These are phyloP conservation scores for Notoglanidium macrostoma DNA, from an alignment of 2,797 vertebrate species.

Conservation along the genomic window DNA sequence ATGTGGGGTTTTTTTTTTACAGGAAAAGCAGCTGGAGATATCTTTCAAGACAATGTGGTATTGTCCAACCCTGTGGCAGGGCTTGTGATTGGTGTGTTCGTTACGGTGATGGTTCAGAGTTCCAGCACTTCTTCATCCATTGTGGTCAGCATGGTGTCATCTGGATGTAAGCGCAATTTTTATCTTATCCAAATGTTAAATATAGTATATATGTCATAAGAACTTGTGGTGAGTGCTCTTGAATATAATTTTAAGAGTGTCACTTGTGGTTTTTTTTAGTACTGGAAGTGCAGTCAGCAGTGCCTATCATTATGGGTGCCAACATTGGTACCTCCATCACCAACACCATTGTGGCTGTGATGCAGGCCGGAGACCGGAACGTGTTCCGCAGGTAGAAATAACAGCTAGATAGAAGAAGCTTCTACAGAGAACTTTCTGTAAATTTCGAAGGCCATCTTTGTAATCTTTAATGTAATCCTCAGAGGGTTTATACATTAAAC, in stretches of 20 bases:
- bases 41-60: conserved; percentile 90
- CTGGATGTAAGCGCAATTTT: conserved; percentile 80
- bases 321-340: conserved; percentile 98
- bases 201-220: no score
- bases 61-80: conserved; percentile 92
- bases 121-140: conserved; percentile 97
- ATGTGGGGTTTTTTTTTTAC: neutral
- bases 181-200: neutral
- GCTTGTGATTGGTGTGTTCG: conserved; percentile 92
- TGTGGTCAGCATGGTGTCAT: conserved; percentile 98
- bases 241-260: neutral
- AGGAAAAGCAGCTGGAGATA: conserved; percentile 95
- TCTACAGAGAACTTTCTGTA: neutral
- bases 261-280: conserved; percentile 71
- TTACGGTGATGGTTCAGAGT: conserved; percentile 95
- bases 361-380: conserved; percentile 92
- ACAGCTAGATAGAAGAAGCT: no score
- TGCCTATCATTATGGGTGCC: conserved; percentile 97
- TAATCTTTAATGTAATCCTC: neutral
- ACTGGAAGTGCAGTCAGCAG: conserved; percentile 82
- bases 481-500: neutral
- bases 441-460: neutral
- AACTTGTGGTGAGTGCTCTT: neutral
- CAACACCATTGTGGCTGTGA: conserved; percentile 95
- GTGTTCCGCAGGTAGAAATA: conserved; percentile 90